phyloP scores from a whole-genome alignment of 2,888 invertebrate genomes.

The Chrysotoxum bicinctum region DNA sequence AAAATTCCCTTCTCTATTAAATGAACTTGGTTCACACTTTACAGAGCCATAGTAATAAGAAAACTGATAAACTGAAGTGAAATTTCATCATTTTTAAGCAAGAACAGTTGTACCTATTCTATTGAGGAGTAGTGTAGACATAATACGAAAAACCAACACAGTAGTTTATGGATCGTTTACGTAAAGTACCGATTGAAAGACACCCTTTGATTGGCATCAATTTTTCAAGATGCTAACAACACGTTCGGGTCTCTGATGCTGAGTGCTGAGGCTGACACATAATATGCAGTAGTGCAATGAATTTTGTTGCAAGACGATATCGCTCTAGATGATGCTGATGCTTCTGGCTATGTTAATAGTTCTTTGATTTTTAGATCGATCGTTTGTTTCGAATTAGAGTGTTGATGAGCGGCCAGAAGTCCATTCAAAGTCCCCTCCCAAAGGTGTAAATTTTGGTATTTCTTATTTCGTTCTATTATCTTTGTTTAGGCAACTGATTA shows the following conservation, averaged over 20 bases:
- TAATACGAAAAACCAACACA: conserved; percentile 10
- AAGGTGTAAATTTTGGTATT: conserved; percentile 58
- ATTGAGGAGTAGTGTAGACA: not conserved
- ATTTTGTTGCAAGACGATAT: not conserved
- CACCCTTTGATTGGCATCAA: conserved; percentile 63
- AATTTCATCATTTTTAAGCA: not conserved
- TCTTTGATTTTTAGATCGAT: conserved; percentile 47
- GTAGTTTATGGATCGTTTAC: conserved; percentile 66
- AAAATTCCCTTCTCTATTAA: too few species aligned
- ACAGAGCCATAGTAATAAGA: too few species aligned
- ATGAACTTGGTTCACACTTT: too few species aligned
- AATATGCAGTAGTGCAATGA: conserved; percentile 9
- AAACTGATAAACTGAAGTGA: too few species aligned
- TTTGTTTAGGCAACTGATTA: conserved; percentile 6
- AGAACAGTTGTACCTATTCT: not conserved
- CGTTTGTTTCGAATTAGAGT: conserved; percentile 44
- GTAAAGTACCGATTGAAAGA: conserved; percentile 54
- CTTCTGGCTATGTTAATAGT: conserved; percentile 45
- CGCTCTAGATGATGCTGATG: not conserved
- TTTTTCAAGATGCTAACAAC: conserved; percentile 53
- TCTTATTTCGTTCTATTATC: conserved; percentile 13
- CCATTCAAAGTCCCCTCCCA: conserved; percentile 6
- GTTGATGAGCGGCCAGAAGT: conserved; percentile 46
- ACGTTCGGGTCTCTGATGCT: not conserved
- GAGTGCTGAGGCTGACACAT: not conserved